Evolutionary conservation across 1,140 invertebrate genomes (phyloP).

Genomic region (Agrypnia vestita): DNA sequence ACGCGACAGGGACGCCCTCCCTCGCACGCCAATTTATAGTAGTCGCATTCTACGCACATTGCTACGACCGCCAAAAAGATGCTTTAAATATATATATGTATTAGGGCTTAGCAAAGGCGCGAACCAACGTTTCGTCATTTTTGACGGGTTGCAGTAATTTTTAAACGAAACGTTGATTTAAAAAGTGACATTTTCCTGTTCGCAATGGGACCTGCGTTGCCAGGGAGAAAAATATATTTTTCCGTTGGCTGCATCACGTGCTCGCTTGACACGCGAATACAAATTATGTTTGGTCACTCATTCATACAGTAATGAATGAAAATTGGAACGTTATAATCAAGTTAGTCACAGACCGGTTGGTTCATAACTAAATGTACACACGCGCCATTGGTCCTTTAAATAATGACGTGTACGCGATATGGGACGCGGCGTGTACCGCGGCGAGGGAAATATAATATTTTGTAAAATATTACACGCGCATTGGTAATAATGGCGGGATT

Average conservation of each 20-base stretch:
- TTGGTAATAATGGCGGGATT: too few species aligned
- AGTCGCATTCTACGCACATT: too few species aligned
- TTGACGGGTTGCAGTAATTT: too few species aligned
- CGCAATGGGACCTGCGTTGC: background rate
- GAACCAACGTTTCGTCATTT: too few species aligned
- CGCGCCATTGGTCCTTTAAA: background rate
- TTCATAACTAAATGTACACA: conserved; percentile 11
- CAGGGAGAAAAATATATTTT: conserved; percentile 13
- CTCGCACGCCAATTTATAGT: too few species aligned
- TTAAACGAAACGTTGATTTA: background rate
- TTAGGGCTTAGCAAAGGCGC: too few species aligned
- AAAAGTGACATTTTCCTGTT: background rate
- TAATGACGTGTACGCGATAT: conserved; percentile 50
- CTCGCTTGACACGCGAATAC: conserved; percentile 6
- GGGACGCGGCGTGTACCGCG: background rate
- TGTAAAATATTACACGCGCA: background rate
- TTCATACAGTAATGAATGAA: conserved; percentile 57
- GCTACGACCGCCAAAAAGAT: too few species aligned
- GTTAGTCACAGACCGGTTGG: conserved; percentile 49
- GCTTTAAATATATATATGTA: too few species aligned
- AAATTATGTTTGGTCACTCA: conserved; percentile 49
- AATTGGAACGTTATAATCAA: conserved; percentile 60
- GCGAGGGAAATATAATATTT: background rate
- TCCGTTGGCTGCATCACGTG: conserved; percentile 50
- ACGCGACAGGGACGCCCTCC: too few species aligned